Percentiles rank a stretch among this genome's conserved stretches.
phyloP scores from a whole-genome alignment of 2,888 invertebrate genomes.

The Clanis bilineata region DNA sequence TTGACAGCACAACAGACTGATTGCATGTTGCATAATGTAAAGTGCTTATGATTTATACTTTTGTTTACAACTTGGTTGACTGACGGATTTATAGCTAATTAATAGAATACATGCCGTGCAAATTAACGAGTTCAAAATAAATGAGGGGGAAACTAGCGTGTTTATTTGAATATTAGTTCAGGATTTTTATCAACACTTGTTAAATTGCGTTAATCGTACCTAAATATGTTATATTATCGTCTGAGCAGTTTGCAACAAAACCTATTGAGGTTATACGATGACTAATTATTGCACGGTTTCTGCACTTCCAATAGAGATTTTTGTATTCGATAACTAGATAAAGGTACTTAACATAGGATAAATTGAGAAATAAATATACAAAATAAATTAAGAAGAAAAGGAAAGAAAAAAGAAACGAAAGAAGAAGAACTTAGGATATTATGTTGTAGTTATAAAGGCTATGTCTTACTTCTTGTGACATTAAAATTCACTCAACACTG shows the following conservation, averaged over 20 bases:
- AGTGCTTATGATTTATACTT: slow-evolving; percentile 7
- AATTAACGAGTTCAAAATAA: slow-evolving; percentile 16
- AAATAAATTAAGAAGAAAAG: too few species aligned
- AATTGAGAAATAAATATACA: too few species aligned
- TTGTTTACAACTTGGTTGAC: slow-evolving; percentile 5
- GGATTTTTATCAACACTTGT: not conserved
- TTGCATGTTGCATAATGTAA: slow-evolving; percentile 7
- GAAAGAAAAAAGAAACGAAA: too few species aligned
- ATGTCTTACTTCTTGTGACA: too few species aligned
- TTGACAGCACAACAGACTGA: not conserved
- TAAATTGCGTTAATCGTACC: not conserved
- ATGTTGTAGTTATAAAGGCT: too few species aligned
- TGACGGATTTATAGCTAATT: slow-evolving; percentile 9
- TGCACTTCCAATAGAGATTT: too few species aligned
- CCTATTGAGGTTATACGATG: not conserved
- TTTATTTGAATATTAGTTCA: too few species aligned
- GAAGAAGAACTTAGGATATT: too few species aligned
- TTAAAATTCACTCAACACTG: too few species aligned
- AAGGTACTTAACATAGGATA: too few species aligned
- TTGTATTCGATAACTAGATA: too few species aligned
- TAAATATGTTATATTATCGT: not conserved
- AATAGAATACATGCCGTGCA: not conserved
- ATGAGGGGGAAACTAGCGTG: not conserved
- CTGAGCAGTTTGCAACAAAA: not conserved
- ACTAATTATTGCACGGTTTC: too few species aligned